Conservation (phyloP, 1,140 invertebrate species). For the Aleiodes sp. region DNA sequence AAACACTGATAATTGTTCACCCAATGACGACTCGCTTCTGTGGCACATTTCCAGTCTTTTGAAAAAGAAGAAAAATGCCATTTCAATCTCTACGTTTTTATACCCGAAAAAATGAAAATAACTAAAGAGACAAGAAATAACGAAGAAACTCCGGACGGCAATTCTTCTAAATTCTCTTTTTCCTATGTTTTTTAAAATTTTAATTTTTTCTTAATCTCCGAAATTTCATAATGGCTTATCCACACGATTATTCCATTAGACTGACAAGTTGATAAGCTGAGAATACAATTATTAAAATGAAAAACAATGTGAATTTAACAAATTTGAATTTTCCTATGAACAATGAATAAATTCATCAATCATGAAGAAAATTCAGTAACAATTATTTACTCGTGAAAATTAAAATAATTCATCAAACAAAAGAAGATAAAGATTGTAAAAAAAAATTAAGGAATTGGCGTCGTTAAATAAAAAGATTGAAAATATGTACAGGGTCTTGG, state of each 20-base stretch:
- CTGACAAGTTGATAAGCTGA: constrained; percentile 8
- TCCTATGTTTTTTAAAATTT: neutral
- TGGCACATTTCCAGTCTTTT: constrained; percentile 9
- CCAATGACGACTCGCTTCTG: neutral
- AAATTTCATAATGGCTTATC: too few relatives aligned
- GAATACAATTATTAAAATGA: constrained; percentile 8
- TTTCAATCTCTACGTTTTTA: too few relatives aligned
- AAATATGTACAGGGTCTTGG: neutral
- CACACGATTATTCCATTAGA: too few relatives aligned
- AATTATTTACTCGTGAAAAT: too few relatives aligned
- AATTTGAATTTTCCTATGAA: too few relatives aligned
- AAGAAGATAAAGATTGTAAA: constrained; percentile 7
- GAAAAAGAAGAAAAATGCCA: too few relatives aligned
- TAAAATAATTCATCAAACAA: constrained; percentile 7
- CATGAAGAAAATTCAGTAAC: neutral
- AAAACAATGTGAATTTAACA: neutral
- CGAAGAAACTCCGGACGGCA: constrained; percentile 13
- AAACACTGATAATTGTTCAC: neutral
- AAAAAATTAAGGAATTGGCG: neutral
- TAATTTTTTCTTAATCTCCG: neutral
- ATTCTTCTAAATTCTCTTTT: constrained; percentile 4
- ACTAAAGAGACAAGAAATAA: neutral
- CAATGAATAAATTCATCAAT: too few relatives aligned
- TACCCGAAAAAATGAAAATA: neutral
- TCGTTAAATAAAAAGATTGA: constrained; percentile 14